A percentile compares a stretch with the other conserved stretches of the same genome.
phyloP scores from a whole-genome alignment of 2,888 invertebrate species.

The Muscina levida region DNA sequence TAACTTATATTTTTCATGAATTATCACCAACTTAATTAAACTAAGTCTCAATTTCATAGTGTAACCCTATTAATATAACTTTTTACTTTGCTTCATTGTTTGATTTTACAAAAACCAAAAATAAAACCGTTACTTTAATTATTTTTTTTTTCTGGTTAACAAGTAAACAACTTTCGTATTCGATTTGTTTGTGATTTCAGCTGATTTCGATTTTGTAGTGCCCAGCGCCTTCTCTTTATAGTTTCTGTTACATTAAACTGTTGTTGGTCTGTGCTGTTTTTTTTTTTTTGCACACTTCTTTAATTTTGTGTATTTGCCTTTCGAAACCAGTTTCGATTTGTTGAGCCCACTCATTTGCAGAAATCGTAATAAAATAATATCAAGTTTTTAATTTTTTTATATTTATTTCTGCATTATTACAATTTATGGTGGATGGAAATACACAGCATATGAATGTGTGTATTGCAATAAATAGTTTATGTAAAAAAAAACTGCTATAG shows the following conservation, averaged over 20 bases:
- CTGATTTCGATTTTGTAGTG: too few relatives aligned
- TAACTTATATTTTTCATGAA: conserved; percentile 17
- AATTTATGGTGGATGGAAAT: not conserved
- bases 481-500: too few relatives aligned
- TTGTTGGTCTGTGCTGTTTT: conserved; percentile 19
- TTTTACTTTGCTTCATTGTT: too few relatives aligned
- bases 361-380: conserved; percentile 35
- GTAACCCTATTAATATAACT: too few relatives aligned
- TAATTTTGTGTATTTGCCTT: too few relatives aligned
- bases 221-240: conserved; percentile 38
- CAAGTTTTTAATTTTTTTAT: conserved; percentile 11
- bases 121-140: not conserved
- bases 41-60: too few relatives aligned
- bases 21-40: not conserved
- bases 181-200: too few relatives aligned
- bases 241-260: conserved; percentile 29
- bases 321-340: conserved; percentile 12
- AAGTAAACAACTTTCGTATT: too few relatives aligned
- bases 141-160: too few relatives aligned
- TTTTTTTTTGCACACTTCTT: conserved; percentile 15
- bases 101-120: not conserved
- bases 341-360: conserved; percentile 18
- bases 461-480: too few relatives aligned
- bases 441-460: not conserved
- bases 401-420: too few relatives aligned